Evolutionary conservation across 2,797 vertebrate species (phyloP).

Genomic region (Xiphorhynchus erythropygius): DNA sequence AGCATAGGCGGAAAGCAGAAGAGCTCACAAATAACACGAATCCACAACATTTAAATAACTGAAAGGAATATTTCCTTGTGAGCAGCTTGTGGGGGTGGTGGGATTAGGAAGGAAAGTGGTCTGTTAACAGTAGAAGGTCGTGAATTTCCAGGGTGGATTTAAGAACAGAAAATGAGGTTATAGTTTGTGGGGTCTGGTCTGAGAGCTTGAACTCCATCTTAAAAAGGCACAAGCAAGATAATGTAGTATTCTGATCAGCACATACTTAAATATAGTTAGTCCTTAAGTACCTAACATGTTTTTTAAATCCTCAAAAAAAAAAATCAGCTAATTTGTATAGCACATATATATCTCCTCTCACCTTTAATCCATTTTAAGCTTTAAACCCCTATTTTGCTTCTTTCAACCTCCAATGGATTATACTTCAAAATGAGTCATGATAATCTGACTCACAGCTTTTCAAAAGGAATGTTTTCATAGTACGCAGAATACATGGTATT

Average conservation of each 20-base stretch:
- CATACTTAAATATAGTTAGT: background rate
- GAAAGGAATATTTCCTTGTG: background rate
- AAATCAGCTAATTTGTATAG: slow-evolving; percentile 11
- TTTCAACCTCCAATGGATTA: slow-evolving; percentile 9
- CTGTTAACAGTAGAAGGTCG: background rate
- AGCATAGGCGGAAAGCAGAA: background rate
- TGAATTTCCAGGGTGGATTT: background rate
- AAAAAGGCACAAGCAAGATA: background rate
- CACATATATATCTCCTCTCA: background rate
- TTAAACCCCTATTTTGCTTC: slow-evolving; percentile 36
- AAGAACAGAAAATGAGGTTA: background rate
- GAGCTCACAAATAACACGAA: background rate
- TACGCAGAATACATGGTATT: background rate
- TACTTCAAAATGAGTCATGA: slow-evolving; percentile 18
- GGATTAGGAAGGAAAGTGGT: background rate
- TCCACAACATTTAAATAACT: background rate
- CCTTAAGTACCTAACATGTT: background rate
- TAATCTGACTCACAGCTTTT: slow-evolving; percentile 59
- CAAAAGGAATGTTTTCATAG: slow-evolving; percentile 18
- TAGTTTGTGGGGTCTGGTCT: background rate
- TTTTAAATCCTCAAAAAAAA: background rate
- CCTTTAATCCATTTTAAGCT: slow-evolving; percentile 60
- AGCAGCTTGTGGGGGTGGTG: background rate
- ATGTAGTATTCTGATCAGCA: background rate
- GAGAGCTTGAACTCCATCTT: background rate